These are phyloP conservation scores for Adelosebastes latens DNA, from an alignment of 2,797 vertebrate species.

Conservation along the genomic window DNA sequence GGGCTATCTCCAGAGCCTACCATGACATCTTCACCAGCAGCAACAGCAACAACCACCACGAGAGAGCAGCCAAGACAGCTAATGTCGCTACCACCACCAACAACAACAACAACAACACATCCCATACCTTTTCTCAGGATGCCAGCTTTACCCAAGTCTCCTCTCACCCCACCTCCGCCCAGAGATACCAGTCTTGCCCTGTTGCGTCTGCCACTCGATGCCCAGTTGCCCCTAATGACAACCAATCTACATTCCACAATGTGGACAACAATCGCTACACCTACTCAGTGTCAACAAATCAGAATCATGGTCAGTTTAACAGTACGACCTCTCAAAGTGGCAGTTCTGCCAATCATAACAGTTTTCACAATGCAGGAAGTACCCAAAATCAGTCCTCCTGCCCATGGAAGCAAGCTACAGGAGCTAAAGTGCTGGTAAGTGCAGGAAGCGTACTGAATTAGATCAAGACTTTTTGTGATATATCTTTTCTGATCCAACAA, in stretches of 20 bases:
- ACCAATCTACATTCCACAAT: slow-evolving; percentile 63
- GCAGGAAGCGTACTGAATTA: background rate
- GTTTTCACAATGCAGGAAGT: slow-evolving; percentile 46
- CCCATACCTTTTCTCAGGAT: slow-evolving; percentile 71
- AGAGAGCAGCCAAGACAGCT: slow-evolving; percentile 69
- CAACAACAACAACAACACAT: slow-evolving; percentile 60
- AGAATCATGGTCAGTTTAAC: slow-evolving; percentile 66
- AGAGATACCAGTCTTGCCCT: slow-evolving; percentile 70
- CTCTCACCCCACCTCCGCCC: slow-evolving; percentile 40
- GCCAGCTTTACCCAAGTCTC: slow-evolving; percentile 60
- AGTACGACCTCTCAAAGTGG: slow-evolving; percentile 40
- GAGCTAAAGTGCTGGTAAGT: slow-evolving; percentile 87
- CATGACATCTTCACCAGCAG: slow-evolving; percentile 80
- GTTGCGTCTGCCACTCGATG: slow-evolving; percentile 45
- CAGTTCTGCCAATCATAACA: slow-evolving; percentile 58
- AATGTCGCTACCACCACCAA: slow-evolving; percentile 52
- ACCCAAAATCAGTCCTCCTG: slow-evolving; percentile 70
- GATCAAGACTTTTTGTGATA: background rate
- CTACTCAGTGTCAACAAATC: slow-evolving; percentile 69
- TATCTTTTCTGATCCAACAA: background rate
- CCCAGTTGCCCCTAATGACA: slow-evolving; percentile 67
- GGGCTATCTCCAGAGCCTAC: slow-evolving; percentile 84
- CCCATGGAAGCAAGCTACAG: slow-evolving; percentile 79
- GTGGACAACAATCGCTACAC: slow-evolving; percentile 74
- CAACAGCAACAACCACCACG: slow-evolving; percentile 52